Evolutionary conservation across 1,140 invertebrate species (phyloP).

Genomic region (Leptinotarsa undecemlineata): DNA sequence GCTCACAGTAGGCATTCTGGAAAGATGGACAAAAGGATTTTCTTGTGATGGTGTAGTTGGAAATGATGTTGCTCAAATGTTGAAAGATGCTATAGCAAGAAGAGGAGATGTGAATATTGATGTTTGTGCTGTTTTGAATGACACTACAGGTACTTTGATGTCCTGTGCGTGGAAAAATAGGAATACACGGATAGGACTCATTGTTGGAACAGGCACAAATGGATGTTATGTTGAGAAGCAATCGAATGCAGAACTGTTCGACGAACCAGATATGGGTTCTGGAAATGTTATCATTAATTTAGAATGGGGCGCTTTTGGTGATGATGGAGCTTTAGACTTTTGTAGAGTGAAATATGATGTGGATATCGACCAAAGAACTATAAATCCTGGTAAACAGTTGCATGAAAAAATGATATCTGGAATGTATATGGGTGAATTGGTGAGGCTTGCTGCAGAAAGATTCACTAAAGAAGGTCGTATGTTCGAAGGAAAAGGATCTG

Average conservation of each 20-base stretch:
- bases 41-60: conserved; percentile 85
- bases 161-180: conserved; percentile 97
- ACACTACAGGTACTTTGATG: conserved; percentile 98
- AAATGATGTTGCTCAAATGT: conserved; percentile 81
- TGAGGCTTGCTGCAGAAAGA: conserved; percentile 74
- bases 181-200: conserved; percentile 50
- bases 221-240: conserved; percentile 95
- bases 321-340: conserved; percentile 84
- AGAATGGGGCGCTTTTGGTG: conserved; percentile 97
- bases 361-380: conserved; percentile 80
- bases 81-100: conserved; percentile 79
- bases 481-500: conserved; percentile 71
- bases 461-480: conserved; percentile 75
- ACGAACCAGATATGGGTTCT: conserved; percentile 63
- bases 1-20: conserved; percentile 84
- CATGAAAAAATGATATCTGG: conserved; percentile 92
- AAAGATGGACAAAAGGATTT: conserved; percentile 97
- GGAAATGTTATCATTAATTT: conserved; percentile 87
- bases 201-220: conserved; percentile 82
- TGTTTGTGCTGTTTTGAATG: conserved; percentile 95
- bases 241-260: conserved; percentile 63
- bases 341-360: conserved; percentile 86
- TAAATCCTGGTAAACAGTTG: conserved; percentile 76
- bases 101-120: conserved; percentile 70
- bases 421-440: conserved; percentile 89